Base-by-base conservation (phyloP, 1,140 invertebrate species). In the Temnothorax curvispinosus region DNA sequence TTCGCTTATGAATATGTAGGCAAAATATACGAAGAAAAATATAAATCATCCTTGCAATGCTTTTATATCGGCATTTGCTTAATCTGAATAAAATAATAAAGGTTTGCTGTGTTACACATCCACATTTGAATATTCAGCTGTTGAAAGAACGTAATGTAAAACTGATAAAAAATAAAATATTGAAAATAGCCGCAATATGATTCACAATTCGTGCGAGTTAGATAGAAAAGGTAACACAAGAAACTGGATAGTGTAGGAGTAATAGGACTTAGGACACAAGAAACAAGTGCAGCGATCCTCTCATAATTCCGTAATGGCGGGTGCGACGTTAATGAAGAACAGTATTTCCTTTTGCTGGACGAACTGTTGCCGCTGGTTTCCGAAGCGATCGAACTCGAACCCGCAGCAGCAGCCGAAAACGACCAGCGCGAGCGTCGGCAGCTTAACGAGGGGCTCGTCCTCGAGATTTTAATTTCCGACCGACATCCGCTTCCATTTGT, bases 391-490 rank as follows among this genome's bases (percentile, higher is more conserved):
- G 85, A 72, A 76, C 64, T 67, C 56, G 62, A 76, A 85, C 56
- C 82, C 27, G 27, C 27, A 27, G 27, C 27, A 27, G 74, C 74
- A 60, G 74, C 65, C 60, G 71, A 86, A 78, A 86, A 67, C 85
- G 74, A 78, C 76, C 41, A 86, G 44, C 41, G 44, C 13, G 64
- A 86, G 9, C 52, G 47, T n/a, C 69, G 41, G 71, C 50, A 62
- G 77, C 71, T 87, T 89, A 90, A 89, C 89, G 77, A 90, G 88
- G 76, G 69, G 69, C 85, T 89, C 88, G 78, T 85, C 78, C 88
- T 85, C 88, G 89, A 89, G 88, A 89, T 90, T 90, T 90, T 90
- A 90, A 90, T 90, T 90, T 90, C 89, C 89, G 86, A 85, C 75
- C 85, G 88, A 89, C 85, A 90, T 90, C 86, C 89, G 88, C 85